Evolutionary conservation across 2,888 invertebrate genomes (phyloP).

Genomic region (Seira musarum): DNA sequence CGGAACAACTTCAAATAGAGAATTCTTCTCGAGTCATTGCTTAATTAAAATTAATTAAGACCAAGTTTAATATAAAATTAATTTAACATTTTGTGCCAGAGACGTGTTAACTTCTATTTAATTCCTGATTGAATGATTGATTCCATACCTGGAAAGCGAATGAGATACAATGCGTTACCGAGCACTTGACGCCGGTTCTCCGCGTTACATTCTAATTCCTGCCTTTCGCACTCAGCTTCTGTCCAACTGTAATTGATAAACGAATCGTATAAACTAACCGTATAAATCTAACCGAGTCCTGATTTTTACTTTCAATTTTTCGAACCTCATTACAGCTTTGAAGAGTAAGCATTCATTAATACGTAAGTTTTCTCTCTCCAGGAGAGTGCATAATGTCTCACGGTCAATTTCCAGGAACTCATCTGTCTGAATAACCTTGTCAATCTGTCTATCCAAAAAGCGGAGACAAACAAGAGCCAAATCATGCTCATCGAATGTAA

Average conservation of each 20-base stretch:
- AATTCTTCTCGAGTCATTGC: slow-evolving; percentile 83
- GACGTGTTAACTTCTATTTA: too few species aligned
- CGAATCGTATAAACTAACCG: background rate
- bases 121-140: too few species aligned
- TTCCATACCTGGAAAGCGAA: slow-evolving; percentile 89
- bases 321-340: slow-evolving; percentile 78
- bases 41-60: too few species aligned
- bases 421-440: slow-evolving; percentile 82
- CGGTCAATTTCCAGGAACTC: slow-evolving; percentile 87
- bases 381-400: slow-evolving; percentile 83
- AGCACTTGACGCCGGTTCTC: slow-evolving; percentile 81
- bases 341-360: slow-evolving; percentile 86
- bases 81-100: too few species aligned
- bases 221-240: slow-evolving; percentile 82
- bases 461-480: slow-evolving; percentile 86
- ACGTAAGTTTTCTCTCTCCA: slow-evolving; percentile 84
- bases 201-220: slow-evolving; percentile 78
- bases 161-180: slow-evolving; percentile 80
- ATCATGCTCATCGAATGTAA: slow-evolving; percentile 87
- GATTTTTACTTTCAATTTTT: background rate
- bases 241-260: slow-evolving; percentile 76
- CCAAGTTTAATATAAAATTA: too few species aligned
- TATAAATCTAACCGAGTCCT: background rate
- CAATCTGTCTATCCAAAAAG: slow-evolving; percentile 79
- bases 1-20: slow-evolving; percentile 83